phyloP scores from a whole-genome alignment of 2,888 invertebrate species.

The Fragum whitleyi region DNA sequence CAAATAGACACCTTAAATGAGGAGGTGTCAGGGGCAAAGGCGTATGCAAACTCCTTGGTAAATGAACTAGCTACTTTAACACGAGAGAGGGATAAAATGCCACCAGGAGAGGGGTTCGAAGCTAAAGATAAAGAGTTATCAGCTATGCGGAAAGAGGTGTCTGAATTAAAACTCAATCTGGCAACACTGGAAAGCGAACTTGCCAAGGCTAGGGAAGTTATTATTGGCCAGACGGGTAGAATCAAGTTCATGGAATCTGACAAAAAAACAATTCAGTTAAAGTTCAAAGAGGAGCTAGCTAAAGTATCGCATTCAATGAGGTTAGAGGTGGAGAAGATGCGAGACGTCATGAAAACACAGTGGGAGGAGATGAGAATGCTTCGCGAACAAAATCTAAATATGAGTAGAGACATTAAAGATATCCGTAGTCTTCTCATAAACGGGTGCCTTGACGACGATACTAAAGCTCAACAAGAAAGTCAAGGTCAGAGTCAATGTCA shows the following conservation, averaged over 20 bases:
- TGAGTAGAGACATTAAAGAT: constrained; percentile 74
- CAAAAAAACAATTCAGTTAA: constrained; percentile 68
- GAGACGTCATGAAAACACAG: constrained; percentile 76
- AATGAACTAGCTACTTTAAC: constrained; percentile 60
- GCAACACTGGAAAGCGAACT: constrained; percentile 71
- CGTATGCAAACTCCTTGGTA: constrained; percentile 70
- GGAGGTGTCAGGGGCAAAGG: constrained; percentile 68
- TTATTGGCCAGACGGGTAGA: constrained; percentile 68
- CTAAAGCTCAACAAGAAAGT: constrained; percentile 41
- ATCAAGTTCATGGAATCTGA: constrained; percentile 71
- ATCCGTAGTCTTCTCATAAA: constrained; percentile 71
- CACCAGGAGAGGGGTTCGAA: constrained; percentile 59
- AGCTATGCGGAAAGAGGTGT: constrained; percentile 66
- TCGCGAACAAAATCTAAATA: constrained; percentile 72
- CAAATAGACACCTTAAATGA: constrained; percentile 68
- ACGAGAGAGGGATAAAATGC: constrained; percentile 63
- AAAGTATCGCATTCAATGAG: constrained; percentile 71
- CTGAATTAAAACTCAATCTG: constrained; percentile 67
- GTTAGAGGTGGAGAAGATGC: constrained; percentile 73
- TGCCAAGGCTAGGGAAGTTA: constrained; percentile 68
- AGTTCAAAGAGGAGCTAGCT: constrained; percentile 75
- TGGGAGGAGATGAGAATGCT: constrained; percentile 76
- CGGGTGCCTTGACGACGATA: constrained; percentile 58
- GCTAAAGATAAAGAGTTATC: constrained; percentile 67
- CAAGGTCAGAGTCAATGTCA: constrained; percentile 33